Conservation (phyloP, 1,140 invertebrate genomes). For the Trinorchestia longiramus region DNA sequence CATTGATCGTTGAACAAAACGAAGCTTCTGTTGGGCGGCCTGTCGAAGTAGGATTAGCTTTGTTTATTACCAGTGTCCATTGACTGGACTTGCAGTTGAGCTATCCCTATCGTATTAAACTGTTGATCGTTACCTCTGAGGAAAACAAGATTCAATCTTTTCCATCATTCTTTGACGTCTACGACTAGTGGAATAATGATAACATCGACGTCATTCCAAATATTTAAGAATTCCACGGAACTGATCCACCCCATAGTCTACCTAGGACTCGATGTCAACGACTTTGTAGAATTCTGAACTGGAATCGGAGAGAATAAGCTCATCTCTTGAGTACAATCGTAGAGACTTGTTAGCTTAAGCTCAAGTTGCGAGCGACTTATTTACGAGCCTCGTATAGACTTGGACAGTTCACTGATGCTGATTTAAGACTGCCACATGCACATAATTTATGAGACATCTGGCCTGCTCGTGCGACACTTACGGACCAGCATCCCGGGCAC, state of each 20-base stretch:
- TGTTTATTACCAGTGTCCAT: not conserved
- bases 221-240: not conserved
- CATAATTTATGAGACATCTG: not conserved
- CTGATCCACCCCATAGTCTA: not conserved
- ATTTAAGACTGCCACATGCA: not conserved
- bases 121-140: not conserved
- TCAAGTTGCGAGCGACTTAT: not conserved
- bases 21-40: constrained; percentile 15
- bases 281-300: not conserved
- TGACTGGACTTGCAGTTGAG: not conserved
- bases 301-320: not conserved
- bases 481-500: not conserved
- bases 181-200: not conserved
- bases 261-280: not conserved
- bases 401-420: constrained; percentile 26
- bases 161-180: not conserved
- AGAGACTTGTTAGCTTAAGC: not conserved
- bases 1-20: not conserved
- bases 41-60: constrained; percentile 7
- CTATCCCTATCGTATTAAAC: not conserved
- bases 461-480: not conserved
- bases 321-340: not conserved
- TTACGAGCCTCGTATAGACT: constrained; percentile 25
- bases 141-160: not conserved
- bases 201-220: not conserved